Conservation (phyloP, 2,888 invertebrate species). For the Salpingus planirostris region DNA sequence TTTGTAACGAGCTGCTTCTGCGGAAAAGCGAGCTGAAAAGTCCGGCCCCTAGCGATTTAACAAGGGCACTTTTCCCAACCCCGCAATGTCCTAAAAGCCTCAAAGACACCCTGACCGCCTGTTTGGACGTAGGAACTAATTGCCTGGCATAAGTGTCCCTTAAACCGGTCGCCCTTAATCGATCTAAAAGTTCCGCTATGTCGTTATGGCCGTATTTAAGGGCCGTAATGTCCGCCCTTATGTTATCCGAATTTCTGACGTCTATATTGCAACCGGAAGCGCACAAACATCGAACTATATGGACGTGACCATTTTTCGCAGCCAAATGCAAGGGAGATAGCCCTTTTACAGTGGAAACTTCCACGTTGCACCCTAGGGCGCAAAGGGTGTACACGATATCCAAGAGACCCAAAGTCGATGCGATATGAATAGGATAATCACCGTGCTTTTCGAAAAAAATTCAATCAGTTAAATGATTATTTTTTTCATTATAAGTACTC, state of each 20-base stretch:
- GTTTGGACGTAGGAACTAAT: constrained; percentile 50
- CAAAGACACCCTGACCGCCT: constrained; percentile 54
- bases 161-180: constrained; percentile 50
- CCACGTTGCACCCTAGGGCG: constrained; percentile 51
- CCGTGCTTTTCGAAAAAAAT: too few species aligned
- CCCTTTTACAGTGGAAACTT: constrained; percentile 53
- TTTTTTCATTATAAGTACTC: too few species aligned
- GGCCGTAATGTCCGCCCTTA: constrained; percentile 69
- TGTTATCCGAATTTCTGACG: constrained; percentile 57
- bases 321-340: constrained; percentile 62
- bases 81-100: constrained; percentile 64
- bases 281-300: constrained; percentile 60
- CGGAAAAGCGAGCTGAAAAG: constrained; percentile 58
- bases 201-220: constrained; percentile 62
- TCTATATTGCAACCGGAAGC: constrained; percentile 63
- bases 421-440: constrained; percentile 53
- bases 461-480: too few species aligned
- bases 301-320: constrained; percentile 60
- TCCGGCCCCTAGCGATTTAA: constrained; percentile 58
- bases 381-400: constrained; percentile 51
- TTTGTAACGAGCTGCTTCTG: constrained; percentile 45
- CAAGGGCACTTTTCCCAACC: constrained; percentile 61
- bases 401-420: constrained; percentile 47
- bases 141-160: constrained; percentile 44
- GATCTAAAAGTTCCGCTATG: constrained; percentile 58